Conservation (phyloP, 2,113 vertebrate genomes). For the Semicossyphus pulcher region DNA sequence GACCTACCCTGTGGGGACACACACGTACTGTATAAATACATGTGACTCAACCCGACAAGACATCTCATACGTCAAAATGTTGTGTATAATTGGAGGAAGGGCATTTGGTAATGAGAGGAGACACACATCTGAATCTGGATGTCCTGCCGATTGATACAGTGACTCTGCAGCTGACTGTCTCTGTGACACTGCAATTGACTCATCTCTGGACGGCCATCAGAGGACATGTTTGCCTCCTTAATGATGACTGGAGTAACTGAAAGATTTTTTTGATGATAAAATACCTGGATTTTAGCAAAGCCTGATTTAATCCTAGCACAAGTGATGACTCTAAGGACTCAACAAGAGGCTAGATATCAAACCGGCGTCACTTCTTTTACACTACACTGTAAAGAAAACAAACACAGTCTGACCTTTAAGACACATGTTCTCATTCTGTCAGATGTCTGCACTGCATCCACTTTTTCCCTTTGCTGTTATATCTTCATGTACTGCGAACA, state of each 20-base stretch:
- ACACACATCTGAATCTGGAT: constrained; percentile 19
- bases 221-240: constrained; percentile 16
- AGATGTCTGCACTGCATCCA: constrained; percentile 13
- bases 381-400: neutral
- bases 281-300: constrained; percentile 21
- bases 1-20: constrained; percentile 90
- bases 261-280: neutral
- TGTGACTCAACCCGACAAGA: constrained; percentile 48
- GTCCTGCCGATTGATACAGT: neutral
- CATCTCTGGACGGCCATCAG: constrained; percentile 2
- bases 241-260: constrained; percentile 36
- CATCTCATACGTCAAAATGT: constrained; percentile 18
- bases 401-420: constrained; percentile 61
- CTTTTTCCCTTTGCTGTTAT: neutral
- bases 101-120: constrained; percentile 31
- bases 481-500: constrained; percentile 13
- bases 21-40: constrained; percentile 3
- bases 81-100: constrained; percentile 19
- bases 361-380: constrained; percentile 5
- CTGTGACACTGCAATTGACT: constrained; percentile 37
- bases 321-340: neutral
- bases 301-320: neutral
- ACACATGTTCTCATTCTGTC: constrained; percentile 46
- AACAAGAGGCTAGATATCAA: neutral
- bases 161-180: constrained; percentile 3